Base-by-base conservation (phyloP, 2,113 vertebrate genomes). In the Nycticryphes semicollaris region DNA sequence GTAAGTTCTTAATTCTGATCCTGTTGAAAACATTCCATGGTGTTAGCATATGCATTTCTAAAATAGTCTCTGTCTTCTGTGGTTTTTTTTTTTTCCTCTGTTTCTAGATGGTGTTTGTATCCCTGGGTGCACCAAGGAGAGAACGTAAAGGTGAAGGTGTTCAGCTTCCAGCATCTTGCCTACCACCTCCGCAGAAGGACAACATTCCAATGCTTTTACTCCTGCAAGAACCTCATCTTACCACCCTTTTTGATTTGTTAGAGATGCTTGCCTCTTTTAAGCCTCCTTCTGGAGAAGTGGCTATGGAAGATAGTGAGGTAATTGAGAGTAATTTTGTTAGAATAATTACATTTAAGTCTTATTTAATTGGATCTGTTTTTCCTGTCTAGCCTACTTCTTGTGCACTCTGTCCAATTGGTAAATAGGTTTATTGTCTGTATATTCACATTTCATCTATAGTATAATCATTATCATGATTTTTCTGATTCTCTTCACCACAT, bases 221-320 rank as follows among this genome's bases (percentile, higher is more conserved):
- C 41, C 98, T 99, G 70, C 99, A 99, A 98, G 99, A 99, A 94
- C 99, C 99, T 17, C 99, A 99, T 95, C 99, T 99, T 94, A 99
- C 99, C 93, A 99, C 99, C 8, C 99, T 99, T 25, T 99, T 99
- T 88, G 99, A 99, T 97, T 97, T 99, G 94, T 97, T 99, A 88
- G 99, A 99, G 97, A 99, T 99, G 99, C 98, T 99, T 85, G 99
- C 99, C 66, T 99, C 99, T 96, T 99, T 99, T 97, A 99, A 99
- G 86, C 99, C 99, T 13, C 99, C 99, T 63, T 98, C 98, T 88
- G 98, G 98, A 72, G 98, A 98, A 95, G 96, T 98, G 84, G 92
- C 97, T 68, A 98, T 98, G 67, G 99, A 99, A 81, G 98, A 98
- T 69, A 97, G 98, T 33, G 99, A 99, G 99, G 99, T 99, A 93